Base-by-base conservation (phyloP, 2,113 vertebrate genomes). In the Pteropus alecto region DNA sequence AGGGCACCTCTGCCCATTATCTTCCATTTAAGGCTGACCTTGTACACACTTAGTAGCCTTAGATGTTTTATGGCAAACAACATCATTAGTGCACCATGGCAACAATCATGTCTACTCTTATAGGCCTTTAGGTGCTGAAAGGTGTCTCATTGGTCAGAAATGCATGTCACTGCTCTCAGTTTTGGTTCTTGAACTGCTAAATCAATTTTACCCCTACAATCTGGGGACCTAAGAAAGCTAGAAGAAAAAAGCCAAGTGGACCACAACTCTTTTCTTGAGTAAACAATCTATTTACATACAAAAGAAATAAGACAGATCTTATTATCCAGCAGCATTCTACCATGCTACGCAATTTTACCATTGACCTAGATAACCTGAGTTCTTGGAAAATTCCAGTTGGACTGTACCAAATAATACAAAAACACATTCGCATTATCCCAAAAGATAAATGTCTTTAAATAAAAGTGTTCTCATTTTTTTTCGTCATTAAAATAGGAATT, bases 361-460 rank as follows among this genome's bases (percentile, higher is more conserved):
- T 22, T 95, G 90, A 76, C 79, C 60, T 35, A 56, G 67, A 81
- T 70, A 92, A 90, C 56, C 65, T 67, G 74, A 74, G 22, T 90
- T 94, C 84, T 87, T 79, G 19, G 77, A 92, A 93, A 95, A 89
- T 76, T 95, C 56, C 84, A 70, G 58, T 74, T 48, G 15, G 77
- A 84, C 28, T 76, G 2, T 11, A 71, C 48, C 58, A 96, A 56
- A 65, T 79, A 48, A 67, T 43, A 70, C 33, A 78, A 70, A 82
- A 38, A 60, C 38, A 70, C 35, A 58, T 51, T 41, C 73, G 60
- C 5, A 33, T 73, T 58, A 83, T 56, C 54, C 58, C 33, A n/a
- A 63, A 0, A 93, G 70, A 92, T 1, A 43, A 24, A n/a, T 35
- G 21, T 35, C 56, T 92, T 97, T 63, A 82, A 87, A 86, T 78